Evolutionary conservation across 2,797 vertebrate species (phyloP).

Genomic region (Rhabdomys pumilio): DNA sequence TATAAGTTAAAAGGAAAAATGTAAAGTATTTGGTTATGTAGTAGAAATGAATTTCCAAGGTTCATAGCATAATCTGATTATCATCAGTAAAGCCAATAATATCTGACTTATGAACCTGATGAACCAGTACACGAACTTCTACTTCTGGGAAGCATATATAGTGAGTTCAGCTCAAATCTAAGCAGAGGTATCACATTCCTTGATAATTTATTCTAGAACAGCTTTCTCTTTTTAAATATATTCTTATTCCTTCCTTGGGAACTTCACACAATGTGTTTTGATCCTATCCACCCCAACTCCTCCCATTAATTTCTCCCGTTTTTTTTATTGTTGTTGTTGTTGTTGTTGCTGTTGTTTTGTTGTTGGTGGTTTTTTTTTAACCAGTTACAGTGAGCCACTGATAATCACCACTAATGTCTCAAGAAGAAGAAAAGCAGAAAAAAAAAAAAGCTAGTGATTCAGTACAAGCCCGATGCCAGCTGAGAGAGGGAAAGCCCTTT

Average conservation of each 20-base stretch:
- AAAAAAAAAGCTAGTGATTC: slow-evolving; percentile 85
- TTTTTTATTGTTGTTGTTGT: neutral
- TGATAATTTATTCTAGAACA: slow-evolving; percentile 77
- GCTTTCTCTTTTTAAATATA: slow-evolving; percentile 33
- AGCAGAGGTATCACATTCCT: slow-evolving; percentile 67
- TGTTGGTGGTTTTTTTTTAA: slow-evolving; percentile 12
- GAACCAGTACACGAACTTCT: slow-evolving; percentile 57
- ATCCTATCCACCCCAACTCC: neutral
- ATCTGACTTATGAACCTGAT: slow-evolving; percentile 65
- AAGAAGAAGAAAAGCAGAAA: slow-evolving; percentile 83
- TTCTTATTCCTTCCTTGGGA: neutral
- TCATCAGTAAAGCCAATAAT: slow-evolving; percentile 45
- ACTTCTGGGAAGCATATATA: slow-evolving; percentile 49
- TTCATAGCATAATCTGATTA: slow-evolving; percentile 66
- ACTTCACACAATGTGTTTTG: neutral
- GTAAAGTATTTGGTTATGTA: neutral
- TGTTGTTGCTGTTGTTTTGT: too few relatives aligned
- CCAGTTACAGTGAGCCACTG: slow-evolving; percentile 78
- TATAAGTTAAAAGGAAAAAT: neutral
- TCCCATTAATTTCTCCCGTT: neutral
- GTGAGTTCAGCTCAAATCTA: slow-evolving; percentile 68
- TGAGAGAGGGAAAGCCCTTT: slow-evolving; percentile 83
- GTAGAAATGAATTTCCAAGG: slow-evolving; percentile 51
- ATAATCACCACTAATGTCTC: slow-evolving; percentile 76
- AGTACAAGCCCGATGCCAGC: slow-evolving; percentile 84